Conservation (phyloP, 1,140 invertebrate genomes). For the Rhyacophila brunnea region DNA sequence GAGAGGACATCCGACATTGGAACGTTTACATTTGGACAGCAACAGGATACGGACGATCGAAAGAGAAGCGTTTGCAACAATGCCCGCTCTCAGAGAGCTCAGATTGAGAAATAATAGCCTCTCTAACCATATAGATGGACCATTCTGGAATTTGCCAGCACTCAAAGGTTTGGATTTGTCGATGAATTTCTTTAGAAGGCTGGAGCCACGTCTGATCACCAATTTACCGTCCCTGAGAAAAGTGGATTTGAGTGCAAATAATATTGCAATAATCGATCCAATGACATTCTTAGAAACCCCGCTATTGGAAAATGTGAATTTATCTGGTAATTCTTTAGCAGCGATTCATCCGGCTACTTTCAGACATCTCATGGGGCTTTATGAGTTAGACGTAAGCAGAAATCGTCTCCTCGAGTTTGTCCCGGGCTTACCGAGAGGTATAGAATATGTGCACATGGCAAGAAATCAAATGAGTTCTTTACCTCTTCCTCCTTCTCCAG, state of each 20-base stretch:
- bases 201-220: constrained; percentile 69
- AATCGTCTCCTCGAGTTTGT: constrained; percentile 72
- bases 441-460: constrained; percentile 75
- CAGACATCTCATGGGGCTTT: constrained; percentile 68
- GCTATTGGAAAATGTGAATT: constrained; percentile 73
- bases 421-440: constrained; percentile 68
- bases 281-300: constrained; percentile 70
- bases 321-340: constrained; percentile 70
- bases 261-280: constrained; percentile 67
- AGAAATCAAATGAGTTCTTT: constrained; percentile 71
- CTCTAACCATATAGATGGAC: constrained; percentile 60
- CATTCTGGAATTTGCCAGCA: constrained; percentile 78
- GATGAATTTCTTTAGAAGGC: constrained; percentile 68
- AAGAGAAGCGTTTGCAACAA: constrained; percentile 72
- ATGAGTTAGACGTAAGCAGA: constrained; percentile 74
- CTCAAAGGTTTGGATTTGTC: constrained; percentile 81
- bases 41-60: constrained; percentile 74
- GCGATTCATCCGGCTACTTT: constrained; percentile 72
- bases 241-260: constrained; percentile 78
- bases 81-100: constrained; percentile 79
- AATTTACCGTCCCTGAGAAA: constrained; percentile 74
- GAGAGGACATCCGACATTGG: constrained; percentile 73
- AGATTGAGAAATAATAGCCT: constrained; percentile 77
- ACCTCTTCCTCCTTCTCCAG: constrained; percentile 61
- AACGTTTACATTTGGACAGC: constrained; percentile 76